Conservation (phyloP, 2,113 vertebrate genomes). For the Climacteris rufus region DNA sequence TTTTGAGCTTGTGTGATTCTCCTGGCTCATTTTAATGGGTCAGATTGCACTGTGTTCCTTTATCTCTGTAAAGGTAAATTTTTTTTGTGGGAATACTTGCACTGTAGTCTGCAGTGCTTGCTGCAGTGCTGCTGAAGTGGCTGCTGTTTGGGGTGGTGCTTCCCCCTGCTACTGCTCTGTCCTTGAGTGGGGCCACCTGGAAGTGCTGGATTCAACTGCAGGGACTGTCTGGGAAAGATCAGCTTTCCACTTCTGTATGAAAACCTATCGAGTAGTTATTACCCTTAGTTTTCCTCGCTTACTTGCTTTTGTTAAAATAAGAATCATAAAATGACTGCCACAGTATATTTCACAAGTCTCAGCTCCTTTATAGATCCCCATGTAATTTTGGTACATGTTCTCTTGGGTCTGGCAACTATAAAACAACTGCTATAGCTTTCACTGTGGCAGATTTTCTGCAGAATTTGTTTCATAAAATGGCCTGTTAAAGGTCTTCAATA, state of each 20-base stretch:
- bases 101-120: background rate
- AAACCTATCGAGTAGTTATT: background rate
- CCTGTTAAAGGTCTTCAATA: conserved; percentile 17
- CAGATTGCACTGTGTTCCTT: background rate
- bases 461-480: conserved; percentile 11
- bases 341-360: background rate
- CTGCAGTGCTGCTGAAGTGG: background rate
- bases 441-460: background rate
- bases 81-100: background rate
- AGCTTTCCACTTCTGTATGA: background rate
- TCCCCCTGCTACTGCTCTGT: background rate
- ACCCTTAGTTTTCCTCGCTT: background rate
- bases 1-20: background rate
- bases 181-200: background rate
- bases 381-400: background rate
- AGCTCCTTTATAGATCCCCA: background rate
- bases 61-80: background rate
- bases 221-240: background rate
- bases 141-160: background rate
- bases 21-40: background rate
- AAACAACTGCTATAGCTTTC: background rate
- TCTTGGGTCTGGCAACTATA: conserved; percentile 8
- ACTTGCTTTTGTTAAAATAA: conserved; percentile 7
- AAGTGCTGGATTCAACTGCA: background rate
- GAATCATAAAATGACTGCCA: background rate